Percentiles rank a stretch among this genome's conserved stretches.
phyloP scores from a whole-genome alignment of 2,113 vertebrate genomes.

The Phoenicopterus ruber region DNA sequence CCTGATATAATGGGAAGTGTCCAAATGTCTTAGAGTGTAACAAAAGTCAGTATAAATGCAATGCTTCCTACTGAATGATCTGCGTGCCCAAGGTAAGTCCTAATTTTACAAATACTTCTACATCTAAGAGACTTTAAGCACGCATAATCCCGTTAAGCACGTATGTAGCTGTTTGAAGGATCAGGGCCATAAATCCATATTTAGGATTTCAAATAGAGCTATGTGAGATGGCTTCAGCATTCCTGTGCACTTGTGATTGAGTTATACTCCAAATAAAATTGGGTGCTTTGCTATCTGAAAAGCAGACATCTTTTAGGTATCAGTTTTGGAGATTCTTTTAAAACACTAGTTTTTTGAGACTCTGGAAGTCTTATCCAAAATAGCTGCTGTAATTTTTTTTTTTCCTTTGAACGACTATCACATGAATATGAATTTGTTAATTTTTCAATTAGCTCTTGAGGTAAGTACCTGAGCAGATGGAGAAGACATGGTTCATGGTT shows the following conservation, averaged over 20 bases:
- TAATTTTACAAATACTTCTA: conserved; percentile 18
- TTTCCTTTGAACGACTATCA: background rate
- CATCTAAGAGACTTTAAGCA: conserved; percentile 13
- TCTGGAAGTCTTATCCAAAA: background rate
- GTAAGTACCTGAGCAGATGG: background rate
- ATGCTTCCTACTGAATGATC: background rate
- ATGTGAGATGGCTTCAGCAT: background rate
- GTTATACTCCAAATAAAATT: background rate
- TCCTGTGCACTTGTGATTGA: background rate
- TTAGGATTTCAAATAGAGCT: conserved; percentile 8
- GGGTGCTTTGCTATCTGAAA: background rate
- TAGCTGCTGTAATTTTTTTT: background rate
- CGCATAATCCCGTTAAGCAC: background rate
- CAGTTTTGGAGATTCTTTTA: background rate
- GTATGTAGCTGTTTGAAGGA: conserved; percentile 9
- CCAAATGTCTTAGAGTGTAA: background rate
- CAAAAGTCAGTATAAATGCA: background rate
- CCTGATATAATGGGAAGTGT: background rate
- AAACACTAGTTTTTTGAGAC: background rate
- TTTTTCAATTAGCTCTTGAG: background rate
- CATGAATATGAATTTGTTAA: background rate
- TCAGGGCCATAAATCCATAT: conserved; percentile 43
- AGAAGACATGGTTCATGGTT: background rate
- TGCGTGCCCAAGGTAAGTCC: background rate
- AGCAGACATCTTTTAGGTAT: background rate